These are phyloP conservation scores for Sebastes reedi DNA, from an alignment of 2,797 vertebrate genomes.

Conservation along the genomic window DNA sequence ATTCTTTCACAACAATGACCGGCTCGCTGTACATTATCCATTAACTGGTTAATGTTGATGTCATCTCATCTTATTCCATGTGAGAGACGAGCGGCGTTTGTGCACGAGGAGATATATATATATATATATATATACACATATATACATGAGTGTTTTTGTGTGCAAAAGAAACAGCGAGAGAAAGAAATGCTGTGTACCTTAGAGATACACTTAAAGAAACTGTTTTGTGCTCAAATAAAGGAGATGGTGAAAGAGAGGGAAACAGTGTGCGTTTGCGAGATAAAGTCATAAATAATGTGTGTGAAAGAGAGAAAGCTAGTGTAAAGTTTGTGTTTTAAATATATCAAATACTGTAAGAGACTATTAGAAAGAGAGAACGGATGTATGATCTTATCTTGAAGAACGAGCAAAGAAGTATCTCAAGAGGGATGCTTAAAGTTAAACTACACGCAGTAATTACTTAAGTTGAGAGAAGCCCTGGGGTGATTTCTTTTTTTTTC, in stretches of 20 bases:
- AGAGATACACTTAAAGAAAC: constrained; percentile 5
- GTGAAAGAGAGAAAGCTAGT: background rate
- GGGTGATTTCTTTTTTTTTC: constrained; percentile 8
- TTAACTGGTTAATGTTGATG: constrained; percentile 3
- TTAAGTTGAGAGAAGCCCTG: constrained; percentile 41
- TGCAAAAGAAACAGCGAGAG: background rate
- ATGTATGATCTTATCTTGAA: background rate
- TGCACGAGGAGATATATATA: background rate
- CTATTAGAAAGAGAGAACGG: background rate
- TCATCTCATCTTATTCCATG: constrained; percentile 13
- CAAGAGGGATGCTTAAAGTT: constrained; percentile 28
- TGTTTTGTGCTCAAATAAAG: constrained; percentile 16
- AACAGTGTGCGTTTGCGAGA: constrained; percentile 6
- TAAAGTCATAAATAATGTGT: constrained; percentile 29
- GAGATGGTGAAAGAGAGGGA: constrained; percentile 2
- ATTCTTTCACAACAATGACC: no score
- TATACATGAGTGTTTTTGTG: background rate
- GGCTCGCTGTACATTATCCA: no score
- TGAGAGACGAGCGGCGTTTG: background rate
- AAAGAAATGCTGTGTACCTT: background rate
- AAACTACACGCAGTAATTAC: constrained; percentile 52
- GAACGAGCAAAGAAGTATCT: constrained; percentile 12
- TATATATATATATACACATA: no score
- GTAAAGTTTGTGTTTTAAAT: constrained; percentile 1
- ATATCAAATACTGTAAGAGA: constrained; percentile 25